Conservation (phyloP, 2,113 vertebrate species). For the Mugil cephalus region DNA sequence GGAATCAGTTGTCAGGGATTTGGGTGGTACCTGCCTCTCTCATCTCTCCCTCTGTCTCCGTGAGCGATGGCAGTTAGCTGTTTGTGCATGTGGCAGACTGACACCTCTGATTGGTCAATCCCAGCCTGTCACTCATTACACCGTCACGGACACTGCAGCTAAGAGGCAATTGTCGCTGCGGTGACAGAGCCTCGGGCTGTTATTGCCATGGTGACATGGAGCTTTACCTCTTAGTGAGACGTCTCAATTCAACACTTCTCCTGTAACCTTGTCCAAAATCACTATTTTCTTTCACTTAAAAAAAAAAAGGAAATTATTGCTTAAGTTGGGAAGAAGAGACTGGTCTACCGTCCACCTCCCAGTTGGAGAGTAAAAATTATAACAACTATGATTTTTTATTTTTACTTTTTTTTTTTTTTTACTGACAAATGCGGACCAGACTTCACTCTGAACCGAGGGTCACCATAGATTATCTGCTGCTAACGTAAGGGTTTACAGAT, state of each 20-base stretch:
- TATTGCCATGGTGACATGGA: conserved; percentile 57
- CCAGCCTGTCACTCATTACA: conserved; percentile 64
- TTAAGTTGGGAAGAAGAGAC: too few species aligned
- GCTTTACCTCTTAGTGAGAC: conserved; percentile 50
- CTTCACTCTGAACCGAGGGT: too few species aligned
- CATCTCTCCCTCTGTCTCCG: conserved; percentile 20
- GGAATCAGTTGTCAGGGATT: conserved; percentile 30
- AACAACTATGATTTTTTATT: too few species aligned
- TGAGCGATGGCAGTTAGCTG: conserved; percentile 56
- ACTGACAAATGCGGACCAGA: too few species aligned
- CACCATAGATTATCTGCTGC: too few species aligned
- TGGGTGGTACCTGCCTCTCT: conserved; percentile 60
- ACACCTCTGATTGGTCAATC: conserved; percentile 75
- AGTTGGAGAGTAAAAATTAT: too few species aligned
- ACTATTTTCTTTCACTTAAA: conserved; percentile 9
- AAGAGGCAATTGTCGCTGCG: conserved; percentile 46
- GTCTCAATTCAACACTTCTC: conserved; percentile 33
- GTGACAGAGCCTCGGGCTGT: conserved; percentile 55
- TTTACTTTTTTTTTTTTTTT: too few species aligned
- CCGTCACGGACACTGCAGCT: conserved; percentile 31
- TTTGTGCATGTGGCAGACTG: conserved; percentile 53
- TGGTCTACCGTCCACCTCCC: too few species aligned
- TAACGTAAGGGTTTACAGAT: too few species aligned
- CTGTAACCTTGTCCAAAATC: conserved; percentile 18
- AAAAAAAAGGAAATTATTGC: not conserved